Evolutionary conservation across 2,113 vertebrate genomes (phyloP).

Genomic region (Camelus bactrianus): DNA sequence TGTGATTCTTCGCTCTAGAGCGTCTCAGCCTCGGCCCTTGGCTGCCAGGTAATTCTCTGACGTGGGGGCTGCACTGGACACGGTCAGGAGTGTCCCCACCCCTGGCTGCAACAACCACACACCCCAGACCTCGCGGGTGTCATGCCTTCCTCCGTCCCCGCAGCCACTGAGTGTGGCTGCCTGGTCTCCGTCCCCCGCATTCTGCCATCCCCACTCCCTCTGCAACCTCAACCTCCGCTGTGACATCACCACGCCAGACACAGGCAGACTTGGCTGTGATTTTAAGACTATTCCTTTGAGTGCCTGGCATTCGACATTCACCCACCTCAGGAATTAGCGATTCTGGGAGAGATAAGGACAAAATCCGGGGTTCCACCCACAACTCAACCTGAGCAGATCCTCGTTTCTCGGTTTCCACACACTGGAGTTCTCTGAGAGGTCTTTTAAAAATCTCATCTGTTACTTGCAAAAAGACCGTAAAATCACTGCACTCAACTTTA

Average conservation of each 20-base stretch:
- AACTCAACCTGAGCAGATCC: neutral
- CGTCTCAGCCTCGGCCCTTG: neutral
- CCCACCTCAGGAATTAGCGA: neutral
- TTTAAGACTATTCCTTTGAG: neutral
- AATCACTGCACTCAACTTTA: neutral
- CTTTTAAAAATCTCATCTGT: neutral
- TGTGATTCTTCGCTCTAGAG: too few relatives aligned
- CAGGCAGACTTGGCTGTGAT: neutral
- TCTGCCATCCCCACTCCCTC: too few relatives aligned
- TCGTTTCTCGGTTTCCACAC: neutral
- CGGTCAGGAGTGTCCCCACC: neutral
- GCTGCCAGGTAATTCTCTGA: too few relatives aligned
- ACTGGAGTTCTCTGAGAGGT: neutral
- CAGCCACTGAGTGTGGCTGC: neutral
- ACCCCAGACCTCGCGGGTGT: rapidly evolving
- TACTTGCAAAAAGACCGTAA: neutral
- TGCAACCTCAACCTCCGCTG: neutral
- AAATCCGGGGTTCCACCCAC: neutral
- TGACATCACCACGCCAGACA: too few relatives aligned
- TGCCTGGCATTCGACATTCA: neutral
- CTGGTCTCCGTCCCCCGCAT: neutral
- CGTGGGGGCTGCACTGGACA: rapidly evolving
- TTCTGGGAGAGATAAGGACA: neutral
- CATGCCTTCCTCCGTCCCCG: rapidly evolving
- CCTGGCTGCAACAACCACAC: neutral